A percentile compares a stretch with the other conserved stretches of the same genome.
These are phyloP conservation scores for Lamellibrachia columna DNA, from an alignment of 2,888 invertebrate species.

Conservation along the genomic window DNA sequence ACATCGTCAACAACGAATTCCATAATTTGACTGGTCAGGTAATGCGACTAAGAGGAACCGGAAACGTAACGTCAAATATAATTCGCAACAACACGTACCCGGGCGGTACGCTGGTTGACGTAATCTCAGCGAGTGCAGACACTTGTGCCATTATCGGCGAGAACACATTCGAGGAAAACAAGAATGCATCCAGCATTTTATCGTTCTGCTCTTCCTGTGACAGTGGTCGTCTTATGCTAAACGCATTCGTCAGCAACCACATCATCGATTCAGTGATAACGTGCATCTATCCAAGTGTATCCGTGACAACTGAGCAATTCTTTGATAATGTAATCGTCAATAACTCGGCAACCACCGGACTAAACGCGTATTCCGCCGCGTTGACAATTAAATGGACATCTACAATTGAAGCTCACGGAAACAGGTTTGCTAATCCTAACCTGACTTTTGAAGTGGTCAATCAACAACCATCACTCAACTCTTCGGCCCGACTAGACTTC, in stretches of 20 bases:
- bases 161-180: not conserved
- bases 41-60: not conserved
- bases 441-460: not conserved
- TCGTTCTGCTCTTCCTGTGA: not conserved
- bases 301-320: not conserved
- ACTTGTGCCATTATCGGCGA: not conserved
- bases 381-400: not conserved
- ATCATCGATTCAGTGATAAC: constrained; percentile 1
- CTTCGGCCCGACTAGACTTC: not conserved
- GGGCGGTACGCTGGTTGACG: not conserved
- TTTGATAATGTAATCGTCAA: not conserved
- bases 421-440: not conserved
- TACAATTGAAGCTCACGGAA: not conserved
- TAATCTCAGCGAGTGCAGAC: not conserved
- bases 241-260: not conserved
- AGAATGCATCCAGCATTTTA: not conserved
- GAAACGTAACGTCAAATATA: not conserved
- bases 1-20: not conserved
- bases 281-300: not conserved
- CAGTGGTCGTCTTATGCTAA: not conserved
- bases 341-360: not conserved
- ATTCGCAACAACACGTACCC: not conserved
- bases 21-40: not conserved
- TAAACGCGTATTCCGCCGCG: not conserved
- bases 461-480: not conserved